Evolutionary conservation across 2,888 invertebrate genomes (phyloP).

Genomic region (Oligia fasciuncula): DNA sequence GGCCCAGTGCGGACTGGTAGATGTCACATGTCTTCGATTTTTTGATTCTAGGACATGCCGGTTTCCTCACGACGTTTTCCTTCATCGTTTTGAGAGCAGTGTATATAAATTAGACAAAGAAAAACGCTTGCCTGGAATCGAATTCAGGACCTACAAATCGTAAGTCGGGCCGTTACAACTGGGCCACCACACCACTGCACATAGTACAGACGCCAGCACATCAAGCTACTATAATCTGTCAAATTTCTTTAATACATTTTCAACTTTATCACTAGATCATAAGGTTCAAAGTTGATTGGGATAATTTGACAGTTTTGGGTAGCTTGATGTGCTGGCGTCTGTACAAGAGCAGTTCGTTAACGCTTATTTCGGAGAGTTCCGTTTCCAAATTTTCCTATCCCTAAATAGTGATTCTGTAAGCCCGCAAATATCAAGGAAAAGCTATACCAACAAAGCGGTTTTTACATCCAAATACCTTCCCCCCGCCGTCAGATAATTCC

Average conservation of each 20-base stretch:
- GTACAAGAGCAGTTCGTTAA: neutral
- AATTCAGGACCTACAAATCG: neutral
- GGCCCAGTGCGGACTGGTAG: no score
- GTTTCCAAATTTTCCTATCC: neutral
- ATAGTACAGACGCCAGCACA: no score
- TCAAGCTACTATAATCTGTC: no score
- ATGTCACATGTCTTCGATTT: neutral
- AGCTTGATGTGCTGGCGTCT: no score
- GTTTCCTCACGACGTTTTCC: no score
- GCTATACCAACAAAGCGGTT: neutral
- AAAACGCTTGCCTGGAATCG: neutral
- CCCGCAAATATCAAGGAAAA: neutral
- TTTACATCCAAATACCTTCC: neutral
- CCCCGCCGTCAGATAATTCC: neutral
- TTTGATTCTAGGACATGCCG: neutral
- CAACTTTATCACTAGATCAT: no score
- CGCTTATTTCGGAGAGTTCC: neutral
- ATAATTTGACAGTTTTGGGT: no score
- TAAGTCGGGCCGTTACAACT: neutral
- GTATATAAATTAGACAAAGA: neutral
- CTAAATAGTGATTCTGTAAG: neutral
- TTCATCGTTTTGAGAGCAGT: neutral
- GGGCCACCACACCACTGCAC: no score
- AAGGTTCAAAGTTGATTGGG: no score
- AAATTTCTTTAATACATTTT: no score